Evolutionary conservation across 2,888 invertebrate species (phyloP), one percentile per base, ranked within the genome.

Genomic region (Metacarcinus magister): DNA sequence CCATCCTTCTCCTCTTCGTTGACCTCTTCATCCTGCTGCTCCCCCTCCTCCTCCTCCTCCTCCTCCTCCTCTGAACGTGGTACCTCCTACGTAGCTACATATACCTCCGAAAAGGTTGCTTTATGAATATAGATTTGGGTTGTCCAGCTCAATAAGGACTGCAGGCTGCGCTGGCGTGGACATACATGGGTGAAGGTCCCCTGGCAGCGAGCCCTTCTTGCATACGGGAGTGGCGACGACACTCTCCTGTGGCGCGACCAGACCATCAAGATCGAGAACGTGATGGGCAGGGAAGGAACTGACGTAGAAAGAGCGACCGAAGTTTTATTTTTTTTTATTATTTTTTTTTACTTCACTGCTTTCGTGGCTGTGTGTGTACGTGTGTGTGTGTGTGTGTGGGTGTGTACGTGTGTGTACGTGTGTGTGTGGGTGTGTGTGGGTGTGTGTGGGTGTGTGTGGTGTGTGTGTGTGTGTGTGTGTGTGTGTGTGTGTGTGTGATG

Each of bases 61-160:
- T 32, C 82, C 32, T 32, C 82, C 82, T 32, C 82, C 5, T 23
- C 82, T 82, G 32, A 82, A 82, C 28, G 2, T 32, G 32, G 82
- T 82, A 13, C 82, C 82, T 82, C 32, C 82, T 82, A 82, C 32
- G 32, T 82, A 28, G 82, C 10, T 82, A 82, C 82, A 82, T 82
- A 82, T 67, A 82, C 32, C 82, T 82, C 82, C 7, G 82, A 28
- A 23, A 82, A 8, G 10, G 32, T 82, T 13, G 82, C 32, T 10
- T 82, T 82, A 82, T 82, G 82, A 82, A 82, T 82, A 82, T 32
- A 82, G 82, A 82, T 82, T 82, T 82, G 32, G 82, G 82, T 82
- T 28, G 82, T 1, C 19, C 8, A 13, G 32, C 82, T 82, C 32
- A 82, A 82, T 82, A 82, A 82, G 82, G 82, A 32, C 32, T 82